phyloP scores from a whole-genome alignment of 1,140 invertebrate species.

The Zophobas morio region DNA sequence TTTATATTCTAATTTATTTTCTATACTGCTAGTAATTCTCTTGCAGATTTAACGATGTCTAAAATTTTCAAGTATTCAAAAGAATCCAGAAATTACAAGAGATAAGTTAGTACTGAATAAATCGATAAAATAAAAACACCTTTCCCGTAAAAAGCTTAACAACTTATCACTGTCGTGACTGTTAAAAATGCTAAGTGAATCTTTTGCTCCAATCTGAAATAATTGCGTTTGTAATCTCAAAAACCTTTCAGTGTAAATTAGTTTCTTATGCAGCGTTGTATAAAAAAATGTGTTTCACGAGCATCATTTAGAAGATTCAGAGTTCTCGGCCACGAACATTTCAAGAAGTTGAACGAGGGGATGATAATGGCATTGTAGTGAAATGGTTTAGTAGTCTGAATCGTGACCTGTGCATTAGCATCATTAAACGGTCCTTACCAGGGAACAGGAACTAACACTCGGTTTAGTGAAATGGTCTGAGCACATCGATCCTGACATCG shows the following conservation, averaged over 20 bases:
- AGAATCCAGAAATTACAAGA: no score
- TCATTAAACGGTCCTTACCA: conserved; percentile 10
- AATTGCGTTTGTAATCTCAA: not conserved
- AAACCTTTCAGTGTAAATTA: conserved; percentile 3
- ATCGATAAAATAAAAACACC: no score
- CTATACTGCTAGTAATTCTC: no score
- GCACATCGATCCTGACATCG: not conserved
- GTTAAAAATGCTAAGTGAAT: no score
- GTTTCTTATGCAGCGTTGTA: not conserved
- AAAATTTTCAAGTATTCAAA: no score
- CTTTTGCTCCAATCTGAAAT: no score
- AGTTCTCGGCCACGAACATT: not conserved
- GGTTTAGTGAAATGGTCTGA: not conserved
- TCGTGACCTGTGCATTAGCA: conserved; percentile 17
- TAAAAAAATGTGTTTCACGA: not conserved
- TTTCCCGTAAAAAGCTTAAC: no score
- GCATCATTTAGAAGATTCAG: not conserved
- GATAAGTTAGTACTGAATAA: no score
- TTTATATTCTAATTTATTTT: no score
- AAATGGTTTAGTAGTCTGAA: conserved; percentile 3
- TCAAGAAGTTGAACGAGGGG: conserved; percentile 15
- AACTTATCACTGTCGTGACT: no score
- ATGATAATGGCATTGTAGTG: conserved; percentile 9
- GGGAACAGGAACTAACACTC: not conserved
- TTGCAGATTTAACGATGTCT: no score